Evolutionary conservation across 2,888 invertebrate species (phyloP), one percentile per base, ranked within the genome.

Genomic region (Catocala sponsa): DNA sequence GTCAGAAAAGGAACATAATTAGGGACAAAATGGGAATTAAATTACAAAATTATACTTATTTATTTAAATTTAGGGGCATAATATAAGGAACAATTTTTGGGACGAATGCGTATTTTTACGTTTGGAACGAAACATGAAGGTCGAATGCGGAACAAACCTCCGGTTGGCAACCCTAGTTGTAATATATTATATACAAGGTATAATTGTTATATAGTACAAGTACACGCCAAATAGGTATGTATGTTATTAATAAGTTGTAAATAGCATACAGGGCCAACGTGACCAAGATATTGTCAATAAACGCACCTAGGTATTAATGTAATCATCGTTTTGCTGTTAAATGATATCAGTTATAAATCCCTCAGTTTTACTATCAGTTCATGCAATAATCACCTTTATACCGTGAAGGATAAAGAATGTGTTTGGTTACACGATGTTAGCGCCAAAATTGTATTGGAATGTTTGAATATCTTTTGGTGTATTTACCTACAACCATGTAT

Each of bases 241-340:
- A 4, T 48, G 25, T n/a, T 10, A 13, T 47, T 10, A 25, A n/a
- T 10, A 48, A 48, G 32, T 32, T 32, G 32, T 48, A 48, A 48
- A 48, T 48, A 48, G 11, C 41, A 51, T 33, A 49, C 9, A 11
- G n/a, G 42, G 42, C 9, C 55, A 44, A 59, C 50, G 59, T 60
- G 48, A 54, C 15, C 46, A 25, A 25, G 47, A 53, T 64, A 60
- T 42, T 5, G 25, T 10, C 25, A 52, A 59, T 61, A 54, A 65
- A 59, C 49, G 52, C 46, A 50, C 59, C 54, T 55, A 59, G 32
- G 42, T 43, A 42, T 63, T 59, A 38, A 48, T 7, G 0, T 35
- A 25, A 10, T 71, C 55, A 55, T 71, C 53, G 55, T 15, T 12
- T 43, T 11, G 10, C 15, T 35, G 48, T 32, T 46, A 70, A 65